A percentile compares a stretch with the other conserved stretches of the same genome.
These are phyloP conservation scores for Pocillopora grandis DNA, from an alignment of 92 coral and sea anemone genomes.

Conservation along the genomic window DNA sequence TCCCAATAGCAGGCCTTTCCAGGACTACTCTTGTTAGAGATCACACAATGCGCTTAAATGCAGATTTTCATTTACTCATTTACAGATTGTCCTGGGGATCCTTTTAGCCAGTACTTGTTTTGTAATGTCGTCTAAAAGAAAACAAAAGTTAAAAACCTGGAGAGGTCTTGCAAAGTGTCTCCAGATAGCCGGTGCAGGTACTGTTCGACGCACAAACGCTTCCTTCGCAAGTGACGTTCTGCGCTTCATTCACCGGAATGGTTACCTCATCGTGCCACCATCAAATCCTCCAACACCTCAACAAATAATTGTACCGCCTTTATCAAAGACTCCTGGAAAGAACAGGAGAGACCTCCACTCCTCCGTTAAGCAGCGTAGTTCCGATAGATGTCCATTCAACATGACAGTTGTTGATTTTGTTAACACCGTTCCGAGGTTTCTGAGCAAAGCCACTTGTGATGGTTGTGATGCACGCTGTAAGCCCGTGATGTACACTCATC, in stretches of 20 bases:
- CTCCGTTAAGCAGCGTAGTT: background rate
- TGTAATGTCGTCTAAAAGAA: background rate
- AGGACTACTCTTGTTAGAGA: background rate
- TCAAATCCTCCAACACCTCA: slow-evolving; percentile 12
- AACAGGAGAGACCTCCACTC: background rate
- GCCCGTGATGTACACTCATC: slow-evolving; percentile 56
- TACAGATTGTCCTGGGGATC: slow-evolving; percentile 9
- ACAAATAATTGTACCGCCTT: background rate
- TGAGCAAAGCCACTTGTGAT: slow-evolving; percentile 30
- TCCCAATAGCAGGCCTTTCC: background rate
- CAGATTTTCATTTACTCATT: background rate
- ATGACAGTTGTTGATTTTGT: background rate
- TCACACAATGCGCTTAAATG: background rate
- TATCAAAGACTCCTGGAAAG: background rate
- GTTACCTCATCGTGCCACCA: slow-evolving; percentile 30
- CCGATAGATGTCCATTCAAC: slow-evolving; percentile 39
- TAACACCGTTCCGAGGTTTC: slow-evolving; percentile 34
- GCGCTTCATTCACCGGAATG: slow-evolving; percentile 12
- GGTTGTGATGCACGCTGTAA: slow-evolving; percentile 39
- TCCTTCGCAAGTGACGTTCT: slow-evolving; percentile 9
- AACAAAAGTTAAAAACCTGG: background rate
- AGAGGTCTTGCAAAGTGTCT: slow-evolving; percentile 17
- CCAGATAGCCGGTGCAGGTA: background rate
- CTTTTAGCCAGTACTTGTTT: background rate
- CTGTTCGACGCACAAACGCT: background rate